phyloP scores from a whole-genome alignment of 2,113 vertebrate species.

The Brachionichthys hirsutus region DNA sequence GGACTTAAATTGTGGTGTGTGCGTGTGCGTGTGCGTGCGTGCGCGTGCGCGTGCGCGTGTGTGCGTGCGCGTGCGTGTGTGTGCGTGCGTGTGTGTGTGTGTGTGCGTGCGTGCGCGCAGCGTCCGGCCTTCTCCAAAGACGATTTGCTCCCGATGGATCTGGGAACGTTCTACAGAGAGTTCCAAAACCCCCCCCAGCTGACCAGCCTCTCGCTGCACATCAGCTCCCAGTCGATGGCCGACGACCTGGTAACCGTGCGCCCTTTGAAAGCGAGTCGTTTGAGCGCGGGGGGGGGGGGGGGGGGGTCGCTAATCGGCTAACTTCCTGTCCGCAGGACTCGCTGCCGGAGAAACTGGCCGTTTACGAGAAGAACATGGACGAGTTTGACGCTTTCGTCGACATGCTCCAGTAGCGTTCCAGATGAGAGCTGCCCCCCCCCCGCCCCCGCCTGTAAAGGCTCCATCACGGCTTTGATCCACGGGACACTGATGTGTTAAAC shows the following conservation, averaged over 20 bases:
- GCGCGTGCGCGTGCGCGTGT: no score
- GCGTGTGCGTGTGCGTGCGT: no score
- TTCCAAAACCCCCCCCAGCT: slow-evolving; percentile 98
- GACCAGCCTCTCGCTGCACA: slow-evolving; percentile 93
- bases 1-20: no score
- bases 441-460: no score
- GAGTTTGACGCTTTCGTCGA: slow-evolving; percentile 99
- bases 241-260: slow-evolving; percentile 88
- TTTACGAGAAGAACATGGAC: slow-evolving; percentile 95
- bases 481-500: no score
- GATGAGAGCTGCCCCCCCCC: no score
- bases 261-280: no score
- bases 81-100: no score
- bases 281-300: no score
- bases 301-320: no score
- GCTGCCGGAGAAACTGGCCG: slow-evolving; percentile 93
- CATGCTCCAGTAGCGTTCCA: slow-evolving; percentile 93
- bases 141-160: slow-evolving; percentile 95
- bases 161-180: slow-evolving; percentile 97
- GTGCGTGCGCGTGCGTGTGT: no score
- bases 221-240: slow-evolving; percentile 97
- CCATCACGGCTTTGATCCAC: no score
- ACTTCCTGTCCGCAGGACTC: slow-evolving; percentile 87
- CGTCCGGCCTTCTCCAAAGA: slow-evolving; percentile 99
- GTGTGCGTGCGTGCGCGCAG: slow-evolving; percentile 56